These are phyloP conservation scores for Muntiacus reevesi DNA, from an alignment of 2,113 vertebrate genomes.

Conservation along the genomic window DNA sequence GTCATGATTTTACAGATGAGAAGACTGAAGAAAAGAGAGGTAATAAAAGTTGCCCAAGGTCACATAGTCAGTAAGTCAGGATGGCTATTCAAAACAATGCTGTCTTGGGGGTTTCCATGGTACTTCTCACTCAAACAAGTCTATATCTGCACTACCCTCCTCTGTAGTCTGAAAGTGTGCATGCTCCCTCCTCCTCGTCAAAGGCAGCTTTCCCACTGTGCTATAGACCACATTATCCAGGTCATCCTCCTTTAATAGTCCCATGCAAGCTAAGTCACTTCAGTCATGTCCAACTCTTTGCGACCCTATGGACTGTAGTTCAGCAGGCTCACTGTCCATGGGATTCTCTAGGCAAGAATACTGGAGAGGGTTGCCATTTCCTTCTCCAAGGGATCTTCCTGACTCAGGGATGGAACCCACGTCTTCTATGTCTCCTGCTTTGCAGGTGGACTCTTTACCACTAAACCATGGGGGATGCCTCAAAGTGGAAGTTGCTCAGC, in stretches of 20 bases:
- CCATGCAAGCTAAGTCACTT: neutral
- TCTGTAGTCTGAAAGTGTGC: neutral
- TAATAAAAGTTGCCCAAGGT: neutral
- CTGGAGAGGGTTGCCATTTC: neutral
- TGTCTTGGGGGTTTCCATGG: neutral
- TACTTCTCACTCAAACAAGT: neutral
- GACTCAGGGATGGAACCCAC: neutral
- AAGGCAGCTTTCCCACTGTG: neutral
- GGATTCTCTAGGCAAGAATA: neutral
- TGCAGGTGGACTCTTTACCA: neutral
- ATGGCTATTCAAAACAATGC: neutral
- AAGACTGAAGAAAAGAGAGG: neutral
- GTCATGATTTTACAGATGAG: neutral
- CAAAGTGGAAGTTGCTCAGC: neutral
- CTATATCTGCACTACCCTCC: rapidly evolving
- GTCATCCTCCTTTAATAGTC: neutral
- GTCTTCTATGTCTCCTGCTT: neutral
- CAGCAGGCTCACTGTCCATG: neutral
- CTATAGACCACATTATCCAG: neutral
- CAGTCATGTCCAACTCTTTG: neutral
- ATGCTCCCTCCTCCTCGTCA: neutral
- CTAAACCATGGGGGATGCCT: neutral
- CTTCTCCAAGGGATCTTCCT: neutral
- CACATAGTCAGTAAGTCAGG: neutral
- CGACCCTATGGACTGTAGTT: neutral